Base-by-base conservation (phyloP, 2,888 invertebrate species). In the Eurois occulta region DNA sequence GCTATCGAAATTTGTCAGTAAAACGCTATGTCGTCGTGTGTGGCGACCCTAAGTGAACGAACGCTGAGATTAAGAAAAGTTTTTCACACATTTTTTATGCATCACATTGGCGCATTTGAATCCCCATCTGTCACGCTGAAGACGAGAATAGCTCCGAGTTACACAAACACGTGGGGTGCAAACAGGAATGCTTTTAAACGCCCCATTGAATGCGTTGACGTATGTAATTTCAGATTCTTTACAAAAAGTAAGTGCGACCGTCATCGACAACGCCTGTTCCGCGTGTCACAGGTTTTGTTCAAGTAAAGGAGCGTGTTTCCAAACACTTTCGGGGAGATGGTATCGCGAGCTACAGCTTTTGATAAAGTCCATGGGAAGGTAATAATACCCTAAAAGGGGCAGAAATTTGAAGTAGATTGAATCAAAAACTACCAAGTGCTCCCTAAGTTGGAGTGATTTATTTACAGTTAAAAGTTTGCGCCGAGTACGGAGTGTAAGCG, bases 141-240 rank as follows among this genome's bases (percentile, higher is more conserved):
- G 83, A 86, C 89, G 78, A 85, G 91, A 94, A 94, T 92, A 92
- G 90, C 91, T 89, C 83, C 84, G 86, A 87, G 87, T 86, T 75
- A 85, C 87, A 86, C 88, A 87, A 90, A 91, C 91, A 91, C 91
- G 91, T 91, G 93, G 92, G 91, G 90, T 82, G 90, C 85, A 85
- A 89, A 88, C 89, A 88, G 92, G 92, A 93, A 93, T 92, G 94
- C 94, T 94, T 94, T 95, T 93, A 94, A 93, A 92, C 92, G 94
- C 91, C 92, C 94, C 94, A 94, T 94, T 94, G 93, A 93, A 92
- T 86, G 93, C 93, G 94, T 92, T 92, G 95, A 94, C 93, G 94
- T 94, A 92, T 94, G 94, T 94, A 94, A 95, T 94, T 94, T 94
- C 94, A 94, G 94, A 94, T 91, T 93, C 89, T 90, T 90, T 88